Conservation (phyloP, 2,888 invertebrate genomes). For the Cephus pygmeus region DNA sequence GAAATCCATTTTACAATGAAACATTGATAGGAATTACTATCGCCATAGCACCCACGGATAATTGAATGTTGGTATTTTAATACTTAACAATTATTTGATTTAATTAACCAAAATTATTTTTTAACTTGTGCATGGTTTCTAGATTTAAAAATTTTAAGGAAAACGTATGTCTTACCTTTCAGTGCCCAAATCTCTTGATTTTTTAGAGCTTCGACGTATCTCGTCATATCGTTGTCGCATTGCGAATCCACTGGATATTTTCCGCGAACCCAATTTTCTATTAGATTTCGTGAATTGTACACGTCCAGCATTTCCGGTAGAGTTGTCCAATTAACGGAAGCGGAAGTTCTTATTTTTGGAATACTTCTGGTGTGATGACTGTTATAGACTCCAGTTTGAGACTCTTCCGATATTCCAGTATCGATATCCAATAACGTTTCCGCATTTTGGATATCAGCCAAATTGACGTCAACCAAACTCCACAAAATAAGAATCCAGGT, state of each 20-base stretch:
- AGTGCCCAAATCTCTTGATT: slow-evolving; percentile 60
- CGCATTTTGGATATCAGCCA: background rate
- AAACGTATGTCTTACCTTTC: slow-evolving; percentile 46
- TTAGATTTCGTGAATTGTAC: slow-evolving; percentile 52
- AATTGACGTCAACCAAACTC: background rate
- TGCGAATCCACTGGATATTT: slow-evolving; percentile 41
- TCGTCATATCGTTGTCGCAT: slow-evolving; percentile 55
- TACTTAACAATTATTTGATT: background rate
- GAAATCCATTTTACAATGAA: background rate
- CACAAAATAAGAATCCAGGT: background rate
- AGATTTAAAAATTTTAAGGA: background rate
- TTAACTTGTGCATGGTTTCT: background rate
- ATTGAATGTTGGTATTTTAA: background rate
- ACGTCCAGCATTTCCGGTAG: slow-evolving; percentile 55
- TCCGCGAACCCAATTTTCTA: slow-evolving; percentile 68
- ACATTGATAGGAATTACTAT: background rate
- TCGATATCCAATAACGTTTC: background rate
- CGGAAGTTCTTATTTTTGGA: slow-evolving; percentile 24
- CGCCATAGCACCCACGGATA: background rate
- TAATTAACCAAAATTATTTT: background rate
- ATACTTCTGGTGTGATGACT: slow-evolving; percentile 45
- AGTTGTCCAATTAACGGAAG: slow-evolving; percentile 51
- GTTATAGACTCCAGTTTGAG: slow-evolving; percentile 18
- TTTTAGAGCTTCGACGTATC: slow-evolving; percentile 53
- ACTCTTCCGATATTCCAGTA: background rate